Base-by-base conservation (phyloP, 1,140 invertebrate species). In the Aradophagus sp. region DNA sequence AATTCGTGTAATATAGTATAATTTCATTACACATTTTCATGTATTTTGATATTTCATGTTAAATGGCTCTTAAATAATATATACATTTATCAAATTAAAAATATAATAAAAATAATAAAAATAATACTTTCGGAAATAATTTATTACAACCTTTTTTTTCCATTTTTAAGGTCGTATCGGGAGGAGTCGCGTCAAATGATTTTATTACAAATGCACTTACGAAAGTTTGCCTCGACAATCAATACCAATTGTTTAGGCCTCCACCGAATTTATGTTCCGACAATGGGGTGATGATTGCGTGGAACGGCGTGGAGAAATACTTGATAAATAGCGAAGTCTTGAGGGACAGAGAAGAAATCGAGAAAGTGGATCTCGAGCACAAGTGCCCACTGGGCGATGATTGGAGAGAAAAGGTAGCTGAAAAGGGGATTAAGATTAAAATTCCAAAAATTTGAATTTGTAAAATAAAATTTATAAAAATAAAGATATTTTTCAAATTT, bases 271-370 rank as follows among this genome's bases (percentile, higher is more conserved):
- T 98, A 0, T 99, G 97, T 79, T 97, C 94, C 2, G 98, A 99
- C 82, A 99, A 99, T 90, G 98, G 97, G 12, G 88, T 97, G n/a
- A 99, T 99, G 98, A 96, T 99, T 70, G 97, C 97, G 13, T 99
- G 97, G 97, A 97, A 97, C 89, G 96, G 95, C 5, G 86, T 97
- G 23, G 96, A 98, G 85, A 93, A 91, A 42, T 89, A 85, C 77
- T 79, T 70, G 13, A 58, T 78, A 14, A 74, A 87, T 27, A 61
- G 65, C 11, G 88, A 84, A 4, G 68, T 90, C 38, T 76, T 87
- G 2, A 79, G 35, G 17, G 79, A 89, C 71, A 84, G 83, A 41
- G 78, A 76, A 17, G 74, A 87, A 52, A 82, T 87, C 14, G 77
- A 89, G 42, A 68, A 80, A n/a, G 77, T 91, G 11, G 80, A 86